These are phyloP conservation scores for Apomyelois bistriatella DNA, from an alignment of 2,888 invertebrate genomes.

Conservation along the genomic window DNA sequence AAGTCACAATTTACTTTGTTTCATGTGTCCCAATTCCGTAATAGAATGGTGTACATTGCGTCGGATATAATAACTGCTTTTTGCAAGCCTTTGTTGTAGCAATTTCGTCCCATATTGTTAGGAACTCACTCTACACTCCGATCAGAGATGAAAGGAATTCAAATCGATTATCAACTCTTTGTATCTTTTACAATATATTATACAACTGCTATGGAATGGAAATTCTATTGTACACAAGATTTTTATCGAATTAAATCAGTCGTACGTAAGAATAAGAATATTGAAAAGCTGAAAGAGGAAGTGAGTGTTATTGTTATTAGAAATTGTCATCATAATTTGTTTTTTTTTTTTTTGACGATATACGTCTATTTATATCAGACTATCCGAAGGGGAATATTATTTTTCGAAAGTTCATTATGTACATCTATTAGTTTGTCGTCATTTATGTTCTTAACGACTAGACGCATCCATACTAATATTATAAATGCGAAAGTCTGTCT, in stretches of 20 bases:
- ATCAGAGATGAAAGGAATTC: constrained; percentile 16
- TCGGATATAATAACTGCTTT: constrained; percentile 35
- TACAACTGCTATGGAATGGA: not conserved
- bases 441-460: no score
- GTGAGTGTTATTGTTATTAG: not conserved
- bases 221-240: not conserved
- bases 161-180: not conserved
- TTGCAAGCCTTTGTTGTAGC: constrained; percentile 37
- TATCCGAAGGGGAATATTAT: no score
- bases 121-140: constrained; percentile 11
- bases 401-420: no score
- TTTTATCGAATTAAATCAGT: not conserved
- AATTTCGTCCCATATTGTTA: constrained; percentile 25
- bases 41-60: constrained; percentile 38
- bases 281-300: not conserved
- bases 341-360: no score
- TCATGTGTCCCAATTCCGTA: constrained; percentile 32
- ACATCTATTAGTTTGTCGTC: no score
- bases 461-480: no score
- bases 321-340: no score
- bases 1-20: constrained; percentile 15
- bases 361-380: no score
- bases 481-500: no score
- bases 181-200: not conserved
- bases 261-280: not conserved